A percentile compares a stretch with the other conserved stretches of the same genome.
phyloP scores from a whole-genome alignment of 2,797 vertebrate genomes.

The Pangasius sanitwongsei region DNA sequence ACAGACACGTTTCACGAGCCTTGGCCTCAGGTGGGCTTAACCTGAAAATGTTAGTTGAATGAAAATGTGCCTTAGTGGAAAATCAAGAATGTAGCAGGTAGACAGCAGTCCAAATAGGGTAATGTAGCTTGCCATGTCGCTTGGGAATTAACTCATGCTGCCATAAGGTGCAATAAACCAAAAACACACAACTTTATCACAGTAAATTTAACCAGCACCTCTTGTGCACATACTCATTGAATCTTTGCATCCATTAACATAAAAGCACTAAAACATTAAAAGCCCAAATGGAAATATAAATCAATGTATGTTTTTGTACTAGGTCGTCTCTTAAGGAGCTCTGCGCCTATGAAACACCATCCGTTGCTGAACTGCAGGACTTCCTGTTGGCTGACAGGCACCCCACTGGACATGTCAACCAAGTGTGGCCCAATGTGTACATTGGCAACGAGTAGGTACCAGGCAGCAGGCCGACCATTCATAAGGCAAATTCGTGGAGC shows the following conservation, averaged over 20 bases:
- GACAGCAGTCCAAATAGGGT: constrained; percentile 8
- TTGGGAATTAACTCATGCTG: constrained; percentile 31
- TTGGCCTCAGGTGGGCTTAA: constrained; percentile 48
- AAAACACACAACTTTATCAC: constrained; percentile 6
- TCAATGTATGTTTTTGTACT: constrained; percentile 31
- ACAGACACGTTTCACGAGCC: constrained; percentile 47
- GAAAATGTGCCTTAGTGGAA: constrained; percentile 37
- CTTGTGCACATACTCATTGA: neutral
- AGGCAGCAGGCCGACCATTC: constrained; percentile 37
- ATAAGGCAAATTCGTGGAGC: constrained; percentile 21
- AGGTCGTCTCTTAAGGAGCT: constrained; percentile 71
- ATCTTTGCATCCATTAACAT: constrained; percentile 21
- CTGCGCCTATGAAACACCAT: constrained; percentile 71
- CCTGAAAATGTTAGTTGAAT: constrained; percentile 38
- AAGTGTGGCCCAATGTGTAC: constrained; percentile 91
- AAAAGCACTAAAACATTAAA: constrained; percentile 15
- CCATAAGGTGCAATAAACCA: constrained; percentile 20
- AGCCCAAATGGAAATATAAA: constrained; percentile 27
- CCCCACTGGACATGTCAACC: constrained; percentile 80
- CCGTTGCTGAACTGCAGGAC: constrained; percentile 79
- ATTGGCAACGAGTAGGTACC: constrained; percentile 85
- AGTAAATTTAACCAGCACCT: neutral
- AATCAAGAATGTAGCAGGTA: constrained; percentile 23
- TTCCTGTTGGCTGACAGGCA: constrained; percentile 74
- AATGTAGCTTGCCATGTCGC: constrained; percentile 22